Evolutionary conservation across 2,888 invertebrate genomes (phyloP).

Genomic region (Emmelina monodactyla): DNA sequence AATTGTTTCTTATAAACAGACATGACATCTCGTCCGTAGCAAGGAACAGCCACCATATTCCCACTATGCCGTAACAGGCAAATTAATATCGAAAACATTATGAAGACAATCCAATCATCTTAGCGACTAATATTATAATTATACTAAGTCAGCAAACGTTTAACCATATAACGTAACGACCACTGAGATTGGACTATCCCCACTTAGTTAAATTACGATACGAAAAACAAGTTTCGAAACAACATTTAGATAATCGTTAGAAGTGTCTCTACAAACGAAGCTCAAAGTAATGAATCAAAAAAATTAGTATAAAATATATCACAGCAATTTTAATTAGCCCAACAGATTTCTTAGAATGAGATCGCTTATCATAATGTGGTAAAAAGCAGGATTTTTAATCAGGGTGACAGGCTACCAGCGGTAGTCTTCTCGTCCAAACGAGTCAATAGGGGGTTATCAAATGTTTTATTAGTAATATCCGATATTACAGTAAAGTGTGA

Average conservation of each 20-base stretch:
- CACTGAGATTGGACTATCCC: slow-evolving; percentile 37
- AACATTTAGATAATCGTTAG: slow-evolving; percentile 18
- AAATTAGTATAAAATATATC: slow-evolving; percentile 59
- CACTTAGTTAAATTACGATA: slow-evolving; percentile 27
- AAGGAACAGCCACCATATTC: slow-evolving; percentile 46
- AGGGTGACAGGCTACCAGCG: not conserved
- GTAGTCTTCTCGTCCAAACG: slow-evolving; percentile 1
- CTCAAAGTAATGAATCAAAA: slow-evolving; percentile 22
- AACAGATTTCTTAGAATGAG: slow-evolving; percentile 26
- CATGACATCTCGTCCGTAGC: slow-evolving; percentile 39
- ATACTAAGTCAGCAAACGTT: not conserved
- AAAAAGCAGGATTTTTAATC: slow-evolving; percentile 1
- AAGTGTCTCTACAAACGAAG: slow-evolving; percentile 19
- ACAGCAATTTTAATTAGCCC: slow-evolving; percentile 58
- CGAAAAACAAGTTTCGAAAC: slow-evolving; percentile 32
- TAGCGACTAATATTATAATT: slow-evolving; percentile 13
- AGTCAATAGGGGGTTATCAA: not conserved
- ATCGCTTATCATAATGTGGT: slow-evolving; percentile 15
- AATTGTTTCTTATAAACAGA: slow-evolving; percentile 55
- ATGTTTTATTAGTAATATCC: slow-evolving; percentile 1
- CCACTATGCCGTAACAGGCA: slow-evolving; percentile 31
- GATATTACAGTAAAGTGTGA: slow-evolving; percentile 3
- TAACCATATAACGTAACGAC: slow-evolving; percentile 5
- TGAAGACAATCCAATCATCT: slow-evolving; percentile 38
- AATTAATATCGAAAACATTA: slow-evolving; percentile 32